Conservation (phyloP, 2,888 invertebrate genomes). For the Drosophila kuntzei region DNA sequence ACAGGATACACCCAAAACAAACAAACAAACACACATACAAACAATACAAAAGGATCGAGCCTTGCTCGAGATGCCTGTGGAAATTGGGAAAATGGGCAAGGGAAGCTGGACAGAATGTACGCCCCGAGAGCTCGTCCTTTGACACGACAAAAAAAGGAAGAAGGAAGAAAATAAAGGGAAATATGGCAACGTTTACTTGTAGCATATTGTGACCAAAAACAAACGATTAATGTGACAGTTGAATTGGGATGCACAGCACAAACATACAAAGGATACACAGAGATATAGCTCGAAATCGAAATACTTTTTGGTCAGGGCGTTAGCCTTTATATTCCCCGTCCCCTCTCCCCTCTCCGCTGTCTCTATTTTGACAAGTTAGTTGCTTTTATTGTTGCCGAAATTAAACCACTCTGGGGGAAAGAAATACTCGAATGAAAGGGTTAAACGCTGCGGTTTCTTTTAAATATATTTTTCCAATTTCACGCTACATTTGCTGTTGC, state of each 20-base stretch:
- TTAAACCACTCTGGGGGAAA: constrained; percentile 62
- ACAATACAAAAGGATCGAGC: constrained; percentile 41
- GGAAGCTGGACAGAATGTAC: constrained; percentile 51
- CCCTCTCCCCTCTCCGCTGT: not conserved
- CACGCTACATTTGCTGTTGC: constrained; percentile 76
- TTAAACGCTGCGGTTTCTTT: constrained; percentile 63
- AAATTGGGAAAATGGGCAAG: constrained; percentile 14
- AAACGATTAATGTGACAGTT: constrained; percentile 84
- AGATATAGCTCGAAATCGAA: constrained; percentile 21
- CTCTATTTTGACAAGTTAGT: constrained; percentile 70
- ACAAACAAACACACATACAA: constrained; percentile 52
- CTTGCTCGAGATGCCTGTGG: constrained; percentile 16
- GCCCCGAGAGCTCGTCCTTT: constrained; percentile 58
- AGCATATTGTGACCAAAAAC: constrained; percentile 77
- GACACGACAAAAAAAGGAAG: constrained; percentile 45
- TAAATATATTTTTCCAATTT: constrained; percentile 71
- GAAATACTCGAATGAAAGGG: constrained; percentile 51
- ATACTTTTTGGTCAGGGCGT: constrained; percentile 30
- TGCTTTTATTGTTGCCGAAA: constrained; percentile 62
- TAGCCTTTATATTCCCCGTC: constrained; percentile 5
- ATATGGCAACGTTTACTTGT: constrained; percentile 72
- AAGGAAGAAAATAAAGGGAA: constrained; percentile 28
- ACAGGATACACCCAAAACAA: constrained; percentile 73
- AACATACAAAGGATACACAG: constrained; percentile 4
- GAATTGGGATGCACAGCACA: constrained; percentile 68